Conservation (phyloP, 2,797 vertebrate species). For the Galago senegalensis region DNA sequence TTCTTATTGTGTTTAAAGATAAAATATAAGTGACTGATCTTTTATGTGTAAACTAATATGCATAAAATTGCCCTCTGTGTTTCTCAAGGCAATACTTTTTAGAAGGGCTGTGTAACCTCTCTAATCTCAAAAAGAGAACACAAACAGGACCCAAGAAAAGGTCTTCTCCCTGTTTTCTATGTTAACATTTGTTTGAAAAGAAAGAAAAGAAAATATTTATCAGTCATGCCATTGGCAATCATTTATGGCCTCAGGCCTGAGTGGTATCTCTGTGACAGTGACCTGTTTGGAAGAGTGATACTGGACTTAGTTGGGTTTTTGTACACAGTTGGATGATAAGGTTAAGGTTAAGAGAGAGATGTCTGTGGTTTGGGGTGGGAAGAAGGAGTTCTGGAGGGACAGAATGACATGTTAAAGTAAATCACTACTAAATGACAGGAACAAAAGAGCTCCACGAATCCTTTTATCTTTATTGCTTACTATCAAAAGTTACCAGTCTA, state of each 20-base stretch:
- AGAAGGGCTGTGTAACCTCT: neutral
- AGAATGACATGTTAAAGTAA: neutral
- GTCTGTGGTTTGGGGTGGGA: neutral
- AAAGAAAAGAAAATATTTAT: neutral
- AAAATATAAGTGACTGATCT: neutral
- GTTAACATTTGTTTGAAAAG: constrained; percentile 1
- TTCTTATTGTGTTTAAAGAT: constrained; percentile 38
- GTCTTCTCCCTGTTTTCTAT: neutral
- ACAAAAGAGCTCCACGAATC: neutral
- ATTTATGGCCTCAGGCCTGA: neutral
- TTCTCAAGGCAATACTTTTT: neutral
- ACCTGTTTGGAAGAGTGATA: neutral
- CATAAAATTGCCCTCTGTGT: constrained; percentile 19
- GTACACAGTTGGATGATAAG: neutral
- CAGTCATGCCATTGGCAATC: neutral
- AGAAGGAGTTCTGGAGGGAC: neutral
- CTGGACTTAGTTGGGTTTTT: neutral
- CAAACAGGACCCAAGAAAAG: neutral
- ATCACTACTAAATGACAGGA: neutral
- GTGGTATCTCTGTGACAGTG: neutral
- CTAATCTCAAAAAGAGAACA: neutral
- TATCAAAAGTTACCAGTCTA: neutral
- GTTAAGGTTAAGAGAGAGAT: neutral
- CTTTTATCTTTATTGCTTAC: neutral
- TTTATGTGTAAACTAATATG: neutral